Evolutionary conservation across 2,113 vertebrate species (phyloP), one percentile per base, ranked within the genome.

Genomic region (Aphyosemion australe): DNA sequence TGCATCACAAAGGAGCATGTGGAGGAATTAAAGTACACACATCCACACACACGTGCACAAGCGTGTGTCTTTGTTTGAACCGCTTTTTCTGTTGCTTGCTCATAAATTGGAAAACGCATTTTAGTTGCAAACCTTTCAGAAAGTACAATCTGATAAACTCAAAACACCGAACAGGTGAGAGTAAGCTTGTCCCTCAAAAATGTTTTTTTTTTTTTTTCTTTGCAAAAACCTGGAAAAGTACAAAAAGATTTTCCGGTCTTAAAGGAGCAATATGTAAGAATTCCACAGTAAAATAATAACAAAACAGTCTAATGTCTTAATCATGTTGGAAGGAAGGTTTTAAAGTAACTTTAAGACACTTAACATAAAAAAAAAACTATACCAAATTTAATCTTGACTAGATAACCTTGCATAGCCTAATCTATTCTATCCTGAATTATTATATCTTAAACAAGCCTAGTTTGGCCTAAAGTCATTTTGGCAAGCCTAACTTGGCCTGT

Each of bases 1-100:
- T 15, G 32, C 74, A 76, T 78, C 69, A 87, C 62, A 72, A 61
- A 78, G 59, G 53, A 64, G 47, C 62, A 82, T 61, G 57, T 61
- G 60, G 43, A 74, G 78, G 72, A 70, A 68, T 39, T 21, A 9
- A 6, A 46, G 37, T 9, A 26, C 41, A 52, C 52, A 10, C 42
- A 20, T 20, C 39, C 58, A 56, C 63, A 64, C 3, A 37, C 34
- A 26, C 37, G 8, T 39, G 37, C 61, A 66, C 19, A 72, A 26
- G 0, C 6, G 0, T 14, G 13, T 39, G 32, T 48, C 9, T 59
- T 2, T 58, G 52, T 68, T 46, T 49, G 20, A 3, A 20, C 3
- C 55, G 54, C 42, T 18, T 31, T 64, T 8, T 18, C 45, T 62
- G 43, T 16, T 53, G 63, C 20, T 64, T 72, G 21, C 62, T 60